These are phyloP conservation scores for Amia ocellicauda DNA, from an alignment of 2,113 vertebrate genomes.

Conservation along the genomic window DNA sequence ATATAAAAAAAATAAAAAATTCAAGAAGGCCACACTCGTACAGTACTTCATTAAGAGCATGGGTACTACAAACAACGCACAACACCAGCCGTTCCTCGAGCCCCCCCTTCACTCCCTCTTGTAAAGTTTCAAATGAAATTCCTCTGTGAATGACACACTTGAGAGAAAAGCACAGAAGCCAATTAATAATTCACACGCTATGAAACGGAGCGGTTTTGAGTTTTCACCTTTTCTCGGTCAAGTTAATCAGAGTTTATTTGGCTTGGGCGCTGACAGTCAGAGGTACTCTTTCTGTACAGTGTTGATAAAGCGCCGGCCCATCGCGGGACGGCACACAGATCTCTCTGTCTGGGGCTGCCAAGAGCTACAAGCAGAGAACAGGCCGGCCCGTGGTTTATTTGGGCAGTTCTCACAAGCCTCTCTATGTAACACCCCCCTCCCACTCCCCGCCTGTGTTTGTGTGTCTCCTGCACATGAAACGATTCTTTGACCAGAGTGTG, in stretches of 20 bases:
- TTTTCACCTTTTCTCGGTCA: neutral
- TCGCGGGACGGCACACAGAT: constrained; percentile 46
- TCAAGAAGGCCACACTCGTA: too few relatives aligned
- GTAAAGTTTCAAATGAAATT: constrained; percentile 13
- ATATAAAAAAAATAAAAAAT: too few relatives aligned
- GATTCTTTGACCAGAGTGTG: constrained; percentile 46
- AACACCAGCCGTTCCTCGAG: neutral
- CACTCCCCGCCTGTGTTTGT: neutral
- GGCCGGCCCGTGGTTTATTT: constrained; percentile 47
- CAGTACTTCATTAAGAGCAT: too few relatives aligned
- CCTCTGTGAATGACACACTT: constrained; percentile 1
- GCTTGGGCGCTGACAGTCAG: constrained; percentile 23
- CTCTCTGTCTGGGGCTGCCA: constrained; percentile 51
- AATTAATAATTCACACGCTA: constrained; percentile 1
- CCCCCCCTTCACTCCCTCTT: neutral
- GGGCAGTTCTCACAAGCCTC: constrained; percentile 52
- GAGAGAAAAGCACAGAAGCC: neutral
- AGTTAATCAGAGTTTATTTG: constrained; percentile 25
- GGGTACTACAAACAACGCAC: too few relatives aligned
- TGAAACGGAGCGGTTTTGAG: neutral
- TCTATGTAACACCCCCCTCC: constrained; percentile 50
- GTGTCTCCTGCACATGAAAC: constrained; percentile 42
- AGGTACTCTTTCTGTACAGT: neutral
- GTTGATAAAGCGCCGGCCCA: neutral
- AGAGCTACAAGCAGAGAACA: constrained; percentile 55